Evolutionary conservation across 1,140 invertebrate genomes (phyloP).

Genomic region (Diprion similis): DNA sequence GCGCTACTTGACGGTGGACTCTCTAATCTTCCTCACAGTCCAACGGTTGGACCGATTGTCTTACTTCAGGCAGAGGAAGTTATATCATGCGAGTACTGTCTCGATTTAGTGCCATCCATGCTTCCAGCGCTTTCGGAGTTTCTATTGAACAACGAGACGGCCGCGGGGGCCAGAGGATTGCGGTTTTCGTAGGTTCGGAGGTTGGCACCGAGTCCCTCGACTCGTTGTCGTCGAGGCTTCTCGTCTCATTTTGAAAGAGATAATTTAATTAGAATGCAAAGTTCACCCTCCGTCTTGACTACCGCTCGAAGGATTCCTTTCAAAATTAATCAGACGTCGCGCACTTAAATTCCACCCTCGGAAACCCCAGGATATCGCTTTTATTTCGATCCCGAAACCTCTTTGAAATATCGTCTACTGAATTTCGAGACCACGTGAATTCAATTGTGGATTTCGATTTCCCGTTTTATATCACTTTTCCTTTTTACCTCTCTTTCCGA

Average conservation of each 20-base stretch:
- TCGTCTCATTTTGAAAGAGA: background rate
- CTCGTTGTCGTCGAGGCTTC: background rate
- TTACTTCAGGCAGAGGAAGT: slow-evolving; percentile 35
- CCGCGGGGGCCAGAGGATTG: background rate
- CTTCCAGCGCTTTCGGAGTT: background rate
- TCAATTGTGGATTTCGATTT: no score
- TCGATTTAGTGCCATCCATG: background rate
- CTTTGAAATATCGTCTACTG: no score
- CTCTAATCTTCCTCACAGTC: slow-evolving; percentile 44
- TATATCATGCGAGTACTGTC: slow-evolving; percentile 16
- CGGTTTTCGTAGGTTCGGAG: background rate
- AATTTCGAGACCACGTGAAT: no score
- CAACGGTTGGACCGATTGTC: slow-evolving; percentile 48
- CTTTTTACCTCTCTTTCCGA: no score
- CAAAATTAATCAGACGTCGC: no score
- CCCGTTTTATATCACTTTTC: no score
- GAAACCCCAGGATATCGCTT: no score
- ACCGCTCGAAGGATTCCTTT: no score
- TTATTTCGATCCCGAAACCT: no score
- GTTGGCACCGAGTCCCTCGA: background rate
- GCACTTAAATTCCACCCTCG: no score
- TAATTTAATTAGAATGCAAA: slow-evolving; percentile 6
- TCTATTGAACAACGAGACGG: background rate
- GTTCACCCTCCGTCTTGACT: background rate
- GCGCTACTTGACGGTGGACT: slow-evolving; percentile 12